Conservation (phyloP, 2,797 vertebrate species). For the Gobionotothen gibberifrons region DNA sequence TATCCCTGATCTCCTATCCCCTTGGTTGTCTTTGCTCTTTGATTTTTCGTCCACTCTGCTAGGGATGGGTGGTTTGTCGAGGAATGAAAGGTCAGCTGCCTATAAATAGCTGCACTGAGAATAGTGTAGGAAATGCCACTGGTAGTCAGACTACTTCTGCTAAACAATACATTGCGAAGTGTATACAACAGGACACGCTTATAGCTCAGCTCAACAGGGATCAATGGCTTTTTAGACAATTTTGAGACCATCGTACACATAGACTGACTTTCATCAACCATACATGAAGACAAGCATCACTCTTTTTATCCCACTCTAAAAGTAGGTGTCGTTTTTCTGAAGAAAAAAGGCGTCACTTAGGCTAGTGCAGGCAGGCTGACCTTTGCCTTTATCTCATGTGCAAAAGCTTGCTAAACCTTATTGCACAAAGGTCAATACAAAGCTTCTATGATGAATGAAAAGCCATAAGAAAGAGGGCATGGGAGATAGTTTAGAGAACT, state of each 20-base stretch:
- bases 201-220: not conserved
- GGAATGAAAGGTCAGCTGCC: conserved; percentile 65
- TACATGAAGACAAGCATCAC: not conserved
- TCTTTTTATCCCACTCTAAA: not conserved
- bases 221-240: not conserved
- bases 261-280: not conserved
- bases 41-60: conserved; percentile 14
- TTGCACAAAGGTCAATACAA: conserved; percentile 26
- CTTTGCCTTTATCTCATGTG: conserved; percentile 45
- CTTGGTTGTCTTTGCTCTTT: conserved; percentile 20
- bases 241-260: not conserved
- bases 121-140: conserved; percentile 46
- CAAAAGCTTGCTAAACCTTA: conserved; percentile 38
- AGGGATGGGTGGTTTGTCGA: conserved; percentile 15
- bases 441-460: conserved; percentile 26
- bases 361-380: conserved; percentile 4
- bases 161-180: conserved; percentile 16
- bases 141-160: conserved; percentile 9
- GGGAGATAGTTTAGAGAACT: not conserved
- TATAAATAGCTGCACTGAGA: conserved; percentile 60
- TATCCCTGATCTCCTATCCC: not conserved
- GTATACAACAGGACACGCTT: not conserved
- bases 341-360: not conserved
- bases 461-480: not conserved
- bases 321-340: not conserved